Evolutionary conservation across 2,888 invertebrate genomes (phyloP), one percentile per base, ranked within the genome.

Genomic region (Digitonthophagus gazella): DNA sequence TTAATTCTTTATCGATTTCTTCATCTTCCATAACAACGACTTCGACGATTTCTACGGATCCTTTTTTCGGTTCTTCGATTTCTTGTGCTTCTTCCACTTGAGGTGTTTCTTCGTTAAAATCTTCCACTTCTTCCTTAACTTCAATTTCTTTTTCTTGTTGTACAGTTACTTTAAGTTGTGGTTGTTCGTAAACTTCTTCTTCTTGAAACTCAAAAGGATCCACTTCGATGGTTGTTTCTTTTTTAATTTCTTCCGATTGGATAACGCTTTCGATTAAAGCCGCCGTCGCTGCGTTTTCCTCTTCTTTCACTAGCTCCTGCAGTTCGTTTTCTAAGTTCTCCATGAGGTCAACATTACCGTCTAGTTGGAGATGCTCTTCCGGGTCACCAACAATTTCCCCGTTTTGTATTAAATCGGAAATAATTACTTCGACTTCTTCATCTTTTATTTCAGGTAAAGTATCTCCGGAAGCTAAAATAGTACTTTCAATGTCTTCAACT

Each of bases 361-460:
- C 82, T 18, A 82, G 71, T 67, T 81, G 77, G 22, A 83, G 72
- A 72, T 83, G 81, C 65, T 82, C 81, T 72, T 83, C 83, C 3
- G 83, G 83, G 76, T 83, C 81, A 4, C 78, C 76, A 4, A 82
- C 81, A 58, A 82, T 80, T 73, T 82, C 85, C 66, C 84, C 85
- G 69, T 85, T 85, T 73, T 86, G 85, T 14, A 86, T 86, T 68
- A 86, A 84, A 76, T 86, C 85, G 0, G 86, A 85, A 18, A 85
- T 84, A 57, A 85, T 85, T 15, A 85, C 84, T 73, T 86, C 85
- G n/a, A 85, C 85, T 67, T 85, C 85, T 72, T 85, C 85, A 68
- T 86, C 84, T 69, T 85, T 84, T 71, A 86, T 84, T 76, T 85
- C 85, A 8, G 85, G 84, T 54, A 84, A 76, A 0, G 84, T 83